Evolutionary conservation across 2,797 vertebrate species (phyloP).

Genomic region (Sciurus carolinensis): DNA sequence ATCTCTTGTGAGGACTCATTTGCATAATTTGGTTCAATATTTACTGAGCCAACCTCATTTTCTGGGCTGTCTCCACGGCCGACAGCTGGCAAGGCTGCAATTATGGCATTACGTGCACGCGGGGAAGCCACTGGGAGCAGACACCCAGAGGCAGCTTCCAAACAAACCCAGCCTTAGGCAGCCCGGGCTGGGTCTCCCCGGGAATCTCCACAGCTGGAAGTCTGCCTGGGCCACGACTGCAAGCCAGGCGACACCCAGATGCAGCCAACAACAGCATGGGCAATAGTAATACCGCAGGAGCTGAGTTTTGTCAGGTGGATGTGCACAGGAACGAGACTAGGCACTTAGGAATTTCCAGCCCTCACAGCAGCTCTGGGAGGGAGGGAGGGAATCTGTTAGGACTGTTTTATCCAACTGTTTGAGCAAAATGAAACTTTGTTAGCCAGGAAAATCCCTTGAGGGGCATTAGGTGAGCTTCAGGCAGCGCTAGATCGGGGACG

Average conservation of each 20-base stretch:
- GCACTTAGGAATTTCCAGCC: background rate
- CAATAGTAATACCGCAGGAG: background rate
- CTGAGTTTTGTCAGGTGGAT: background rate
- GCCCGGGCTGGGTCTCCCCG: background rate
- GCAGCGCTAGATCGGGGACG: background rate
- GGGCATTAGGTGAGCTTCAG: background rate
- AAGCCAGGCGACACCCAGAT: background rate
- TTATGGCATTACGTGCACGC: slow-evolving; percentile 69
- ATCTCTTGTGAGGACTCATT: slow-evolving; percentile 69
- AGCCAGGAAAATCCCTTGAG: background rate
- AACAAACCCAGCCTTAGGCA: slow-evolving; percentile 52
- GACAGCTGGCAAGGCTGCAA: slow-evolving; percentile 84
- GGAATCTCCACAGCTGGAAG: slow-evolving; percentile 70
- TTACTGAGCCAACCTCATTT: slow-evolving; percentile 84
- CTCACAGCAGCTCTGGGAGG: background rate
- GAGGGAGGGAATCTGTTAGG: background rate
- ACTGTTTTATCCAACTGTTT: background rate
- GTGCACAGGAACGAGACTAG: background rate
- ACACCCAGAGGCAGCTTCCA: slow-evolving; percentile 49
- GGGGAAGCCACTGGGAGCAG: slow-evolving; percentile 49
- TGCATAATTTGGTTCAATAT: slow-evolving; percentile 87
- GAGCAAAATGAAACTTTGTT: background rate
- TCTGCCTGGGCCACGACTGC: slow-evolving; percentile 47
- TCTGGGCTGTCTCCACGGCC: slow-evolving; percentile 81
- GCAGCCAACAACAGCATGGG: background rate